A percentile compares a stretch with the other conserved stretches of the same genome.
Evolutionary conservation across 2,888 invertebrate species (phyloP).

Genomic region (Hirtodrosophila alboralis): DNA sequence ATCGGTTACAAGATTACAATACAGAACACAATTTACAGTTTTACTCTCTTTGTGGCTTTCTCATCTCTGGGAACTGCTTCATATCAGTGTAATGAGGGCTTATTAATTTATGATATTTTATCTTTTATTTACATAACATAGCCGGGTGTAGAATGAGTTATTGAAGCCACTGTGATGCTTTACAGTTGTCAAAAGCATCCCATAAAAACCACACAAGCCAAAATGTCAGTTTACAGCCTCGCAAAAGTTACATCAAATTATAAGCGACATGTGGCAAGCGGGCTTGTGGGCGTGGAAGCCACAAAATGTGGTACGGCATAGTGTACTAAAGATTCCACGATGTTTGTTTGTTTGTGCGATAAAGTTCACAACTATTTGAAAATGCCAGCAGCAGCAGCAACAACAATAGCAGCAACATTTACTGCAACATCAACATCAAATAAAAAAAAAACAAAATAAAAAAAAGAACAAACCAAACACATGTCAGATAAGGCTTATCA

Average conservation of each 20-base stretch:
- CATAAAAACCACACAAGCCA: slow-evolving; percentile 51
- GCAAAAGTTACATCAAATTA: slow-evolving; percentile 66
- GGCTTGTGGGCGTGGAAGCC: slow-evolving; percentile 44
- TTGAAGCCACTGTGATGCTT: slow-evolving; percentile 12
- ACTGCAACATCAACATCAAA: slow-evolving; percentile 18
- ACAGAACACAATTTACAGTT: no score
- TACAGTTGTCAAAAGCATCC: slow-evolving; percentile 33
- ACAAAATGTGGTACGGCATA: slow-evolving; percentile 50
- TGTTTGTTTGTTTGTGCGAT: slow-evolving; percentile 45
- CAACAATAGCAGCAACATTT: slow-evolving; percentile 14
- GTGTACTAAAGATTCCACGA: slow-evolving; percentile 4
- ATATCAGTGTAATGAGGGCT: no score
- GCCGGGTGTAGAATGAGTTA: no score
- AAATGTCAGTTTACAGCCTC: slow-evolving; percentile 58
- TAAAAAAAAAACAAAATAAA: slow-evolving; percentile 31
- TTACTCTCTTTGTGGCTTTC: no score
- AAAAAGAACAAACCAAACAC: slow-evolving; percentile 46
- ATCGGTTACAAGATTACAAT: no score
- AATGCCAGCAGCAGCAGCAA: slow-evolving; percentile 49
- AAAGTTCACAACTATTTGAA: slow-evolving; percentile 71
- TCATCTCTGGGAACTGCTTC: no score
- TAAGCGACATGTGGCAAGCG: slow-evolving; percentile 67
- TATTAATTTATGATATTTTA: no score
- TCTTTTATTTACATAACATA: no score
- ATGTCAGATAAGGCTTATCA: slow-evolving; percentile 71